Percentiles rank a stretch among this genome's conserved stretches.
These are phyloP conservation scores for Brienomyrus brachyistius DNA, from an alignment of 2,113 vertebrate genomes.

Conservation along the genomic window DNA sequence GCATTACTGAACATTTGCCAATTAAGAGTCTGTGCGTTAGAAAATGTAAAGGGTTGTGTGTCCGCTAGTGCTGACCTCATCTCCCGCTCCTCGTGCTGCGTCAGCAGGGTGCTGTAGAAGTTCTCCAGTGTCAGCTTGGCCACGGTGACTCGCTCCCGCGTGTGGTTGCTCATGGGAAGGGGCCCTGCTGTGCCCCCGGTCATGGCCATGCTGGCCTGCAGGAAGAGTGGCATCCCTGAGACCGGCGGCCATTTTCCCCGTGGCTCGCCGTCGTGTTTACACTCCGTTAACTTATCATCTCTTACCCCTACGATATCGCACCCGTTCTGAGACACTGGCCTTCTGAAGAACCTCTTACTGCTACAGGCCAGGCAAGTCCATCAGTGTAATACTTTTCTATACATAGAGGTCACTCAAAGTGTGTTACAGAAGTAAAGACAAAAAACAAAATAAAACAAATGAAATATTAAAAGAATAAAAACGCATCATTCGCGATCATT, in stretches of 20 bases:
- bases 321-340: not conserved
- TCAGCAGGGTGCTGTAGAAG: conserved; percentile 97
- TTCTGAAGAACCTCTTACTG: not conserved
- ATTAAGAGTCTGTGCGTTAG: not conserved
- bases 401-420: not conserved
- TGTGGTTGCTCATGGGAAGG: conserved; percentile 98
- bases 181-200: conserved; percentile 79
- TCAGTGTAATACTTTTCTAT: not conserved
- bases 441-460: not conserved
- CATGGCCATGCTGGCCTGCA: conserved; percentile 85
- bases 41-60: not conserved
- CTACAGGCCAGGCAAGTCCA: not conserved
- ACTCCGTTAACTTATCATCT: not conserved
- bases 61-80: conserved; percentile 66
- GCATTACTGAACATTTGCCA: not conserved
- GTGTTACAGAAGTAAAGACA: not conserved
- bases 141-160: conserved; percentile 91
- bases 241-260: not conserved
- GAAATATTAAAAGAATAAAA: not conserved
- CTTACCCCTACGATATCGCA: not conserved
- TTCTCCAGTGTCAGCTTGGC: conserved; percentile 97
- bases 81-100: conserved; percentile 94
- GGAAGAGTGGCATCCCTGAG: conserved; percentile 41
- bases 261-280: too few relatives aligned
- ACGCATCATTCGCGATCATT: not conserved